Evolutionary conservation across 2,113 vertebrate genomes (phyloP), one percentile per base, ranked within the genome.

Genomic region (Nicator chloris): DNA sequence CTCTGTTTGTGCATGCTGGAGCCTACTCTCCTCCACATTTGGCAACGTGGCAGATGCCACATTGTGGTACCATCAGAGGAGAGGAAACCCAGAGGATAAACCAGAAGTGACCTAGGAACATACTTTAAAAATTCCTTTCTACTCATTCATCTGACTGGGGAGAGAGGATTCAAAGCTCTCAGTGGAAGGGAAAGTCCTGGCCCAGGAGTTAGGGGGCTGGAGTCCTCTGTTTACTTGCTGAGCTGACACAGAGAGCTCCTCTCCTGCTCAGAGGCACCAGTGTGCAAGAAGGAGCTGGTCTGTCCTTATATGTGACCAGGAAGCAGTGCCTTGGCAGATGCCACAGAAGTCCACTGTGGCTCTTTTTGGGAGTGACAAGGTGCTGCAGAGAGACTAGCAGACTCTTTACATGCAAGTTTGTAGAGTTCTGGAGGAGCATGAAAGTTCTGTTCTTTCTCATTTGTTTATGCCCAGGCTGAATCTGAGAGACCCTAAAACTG

Each of bases 11-110:
- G 85, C 90, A 96, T 0, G 44, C 90, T 87, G 72, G 45, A 96
- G 68, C 45, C 82, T 80, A 72, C 87, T 97, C 88, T 61, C 23
- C 68, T 88, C 82, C 70, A 63, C 13, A 3, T 64, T 86, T 93
- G 92, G 93, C 92, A 95, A 24, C 0, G 0, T 1, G 3, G 92
- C 76, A 56, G 73, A 95, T 37, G 72, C 93, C 5, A 0, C 68
- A 33, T 77, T 90, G 80, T 93, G 92, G 88, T 96, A 84, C 83
- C 92, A 72, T 95, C 75, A 90, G 88, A 93, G 69, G 51, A 91
- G 72, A 91, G 24, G 33, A 90, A 95, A 77, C 82, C 23, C 50
- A 60, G 63, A 92, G 82, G n/a, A 94, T 72, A 94, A 95, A 92
- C 68, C 73, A 93, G 76, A 93, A 92, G 30, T 39, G 35, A 93